Conservation (phyloP, 2,797 vertebrate genomes). For the Xyrichtys novacula region DNA sequence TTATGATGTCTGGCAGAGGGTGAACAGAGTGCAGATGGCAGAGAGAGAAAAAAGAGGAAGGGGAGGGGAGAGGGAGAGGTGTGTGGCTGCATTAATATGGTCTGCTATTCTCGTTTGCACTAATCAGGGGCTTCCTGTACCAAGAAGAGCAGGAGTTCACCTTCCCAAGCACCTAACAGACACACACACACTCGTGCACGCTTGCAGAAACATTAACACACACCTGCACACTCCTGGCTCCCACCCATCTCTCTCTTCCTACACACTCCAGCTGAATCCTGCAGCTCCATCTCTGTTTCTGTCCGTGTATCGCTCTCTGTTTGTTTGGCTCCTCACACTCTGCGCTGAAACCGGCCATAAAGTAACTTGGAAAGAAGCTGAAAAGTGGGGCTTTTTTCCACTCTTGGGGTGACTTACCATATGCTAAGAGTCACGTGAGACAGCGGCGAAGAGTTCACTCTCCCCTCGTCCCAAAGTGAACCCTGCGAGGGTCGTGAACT, state of each 20-base stretch:
- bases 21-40: constrained; percentile 84
- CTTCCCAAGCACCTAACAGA: constrained; percentile 75
- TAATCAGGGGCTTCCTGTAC: constrained; percentile 90
- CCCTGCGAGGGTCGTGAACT: constrained; percentile 69
- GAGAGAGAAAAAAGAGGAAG: constrained; percentile 51
- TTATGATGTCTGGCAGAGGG: constrained; percentile 84
- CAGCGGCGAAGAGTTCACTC: constrained; percentile 50
- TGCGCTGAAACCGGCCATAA: constrained; percentile 72
- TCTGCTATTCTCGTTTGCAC: constrained; percentile 88
- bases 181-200: constrained; percentile 47
- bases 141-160: constrained; percentile 82
- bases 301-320: constrained; percentile 64
- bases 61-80: constrained; percentile 71
- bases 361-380: constrained; percentile 76
- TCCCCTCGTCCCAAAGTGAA: constrained; percentile 76
- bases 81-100: constrained; percentile 89
- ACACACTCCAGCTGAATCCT: constrained; percentile 29
- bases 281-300: constrained; percentile 32
- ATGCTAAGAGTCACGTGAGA: constrained; percentile 76
- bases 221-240: constrained; percentile 52
- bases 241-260: constrained; percentile 53
- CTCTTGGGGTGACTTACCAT: constrained; percentile 76
- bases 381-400: constrained; percentile 77
- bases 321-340: constrained; percentile 70
- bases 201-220: constrained; percentile 54